Conservation (phyloP, 2,113 vertebrate species). For the Galemys pyrenaicus region DNA sequence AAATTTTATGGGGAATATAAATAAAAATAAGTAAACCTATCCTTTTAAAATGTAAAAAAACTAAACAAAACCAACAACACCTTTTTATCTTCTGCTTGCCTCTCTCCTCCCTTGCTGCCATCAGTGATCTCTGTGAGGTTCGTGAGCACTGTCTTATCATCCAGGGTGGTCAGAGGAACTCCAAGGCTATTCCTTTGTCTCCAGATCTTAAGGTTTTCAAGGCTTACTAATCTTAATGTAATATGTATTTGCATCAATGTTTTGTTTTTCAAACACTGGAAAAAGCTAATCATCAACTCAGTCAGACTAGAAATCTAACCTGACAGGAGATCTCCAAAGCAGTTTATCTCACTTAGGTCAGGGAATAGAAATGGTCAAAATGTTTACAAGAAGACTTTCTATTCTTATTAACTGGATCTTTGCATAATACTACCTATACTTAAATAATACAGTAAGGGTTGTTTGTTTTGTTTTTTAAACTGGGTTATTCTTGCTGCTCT, state of each 20-base stretch:
- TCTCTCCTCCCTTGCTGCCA: background rate
- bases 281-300: background rate
- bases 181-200: background rate
- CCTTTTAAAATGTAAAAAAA: too few relatives aligned
- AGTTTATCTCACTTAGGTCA: background rate
- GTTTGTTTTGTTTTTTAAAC: background rate
- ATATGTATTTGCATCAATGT: background rate
- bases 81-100: background rate
- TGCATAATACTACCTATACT: background rate
- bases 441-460: background rate
- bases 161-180: background rate
- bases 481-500: constrained; percentile 10
- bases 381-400: constrained; percentile 6
- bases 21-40: too few relatives aligned
- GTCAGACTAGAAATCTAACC: background rate
- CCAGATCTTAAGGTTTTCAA: background rate
- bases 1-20: too few relatives aligned
- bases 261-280: background rate
- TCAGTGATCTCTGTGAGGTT: background rate
- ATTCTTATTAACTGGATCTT: background rate
- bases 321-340: background rate
- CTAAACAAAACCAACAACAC: too few relatives aligned
- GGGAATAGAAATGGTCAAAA: background rate
- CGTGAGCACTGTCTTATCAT: background rate
- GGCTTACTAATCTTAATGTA: background rate